Conservation (phyloP, 2,888 invertebrate genomes). For the Eristalis pertinax region DNA sequence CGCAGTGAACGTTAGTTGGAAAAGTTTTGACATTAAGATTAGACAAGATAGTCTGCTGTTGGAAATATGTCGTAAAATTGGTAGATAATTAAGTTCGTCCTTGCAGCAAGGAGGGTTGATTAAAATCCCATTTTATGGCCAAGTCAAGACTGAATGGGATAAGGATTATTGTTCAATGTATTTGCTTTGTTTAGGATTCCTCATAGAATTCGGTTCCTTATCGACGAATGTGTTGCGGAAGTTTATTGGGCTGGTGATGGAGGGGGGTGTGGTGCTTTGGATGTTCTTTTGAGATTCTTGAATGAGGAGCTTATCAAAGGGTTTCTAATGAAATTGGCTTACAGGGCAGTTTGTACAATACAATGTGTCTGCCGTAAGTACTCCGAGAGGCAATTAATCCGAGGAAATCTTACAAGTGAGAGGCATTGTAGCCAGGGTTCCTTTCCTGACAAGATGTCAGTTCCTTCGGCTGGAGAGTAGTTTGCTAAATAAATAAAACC, state of each 20-base stretch:
- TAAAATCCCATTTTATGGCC: constrained; percentile 49
- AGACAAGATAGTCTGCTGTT: constrained; percentile 37
- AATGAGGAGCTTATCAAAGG: not conserved
- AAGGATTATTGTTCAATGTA: not conserved
- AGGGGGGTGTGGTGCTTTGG: not conserved
- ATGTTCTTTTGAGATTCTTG: not conserved
- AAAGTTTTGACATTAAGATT: constrained; percentile 66
- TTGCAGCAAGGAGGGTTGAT: constrained; percentile 36
- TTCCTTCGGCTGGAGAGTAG: no score
- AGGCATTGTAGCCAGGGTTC: no score
- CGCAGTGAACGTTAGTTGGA: constrained; percentile 55
- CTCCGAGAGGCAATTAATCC: no score
- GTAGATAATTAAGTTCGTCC: constrained; percentile 62
- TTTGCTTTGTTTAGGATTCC: not conserved
- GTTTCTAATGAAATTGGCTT: no score
- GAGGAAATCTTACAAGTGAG: no score
- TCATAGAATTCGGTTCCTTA: not conserved
- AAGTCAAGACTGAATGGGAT: not conserved
- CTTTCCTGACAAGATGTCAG: no score
- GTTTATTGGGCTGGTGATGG: not conserved
- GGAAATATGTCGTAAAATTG: constrained; percentile 67
- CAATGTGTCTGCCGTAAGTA: no score
- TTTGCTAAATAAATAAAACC: no score
- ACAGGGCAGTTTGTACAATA: no score
- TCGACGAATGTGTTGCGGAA: not conserved